Base-by-base conservation (phyloP, 1,140 invertebrate species). In the Dermatophagoides farinae region DNA sequence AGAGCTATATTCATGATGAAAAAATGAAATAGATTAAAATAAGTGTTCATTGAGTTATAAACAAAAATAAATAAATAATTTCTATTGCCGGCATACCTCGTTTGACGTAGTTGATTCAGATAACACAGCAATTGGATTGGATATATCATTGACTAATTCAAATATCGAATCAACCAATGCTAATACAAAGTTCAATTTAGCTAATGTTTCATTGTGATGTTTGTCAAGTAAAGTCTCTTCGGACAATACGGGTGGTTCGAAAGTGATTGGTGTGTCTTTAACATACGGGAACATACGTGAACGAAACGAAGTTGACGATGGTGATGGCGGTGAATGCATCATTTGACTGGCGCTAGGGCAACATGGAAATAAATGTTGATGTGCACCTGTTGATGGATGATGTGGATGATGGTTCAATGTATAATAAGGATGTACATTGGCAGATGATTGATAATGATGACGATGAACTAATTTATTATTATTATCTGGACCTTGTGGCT, bases 201-300 rank as follows among this genome's bases (percentile, higher is more conserved):
- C 86, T 64, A 96, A 73, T 6, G 86, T 88, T 70, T 93, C 88
- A 72, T 90, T 91, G 72, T 96, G 91, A 69, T 90, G 87, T 61
- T 83, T 80, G 78, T 92, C 88, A 64, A 96, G 78, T 20, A 97
- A 76, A 22, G 91, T 96, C 74, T 97, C 92, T 72, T 95, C 88
- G 41, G 88, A 86, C 58, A 97, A 73, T 71, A 95, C 90, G 8
- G 89, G 89, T 31, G 84, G 80, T 25, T 87, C 79, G 74, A 92
- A 93, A 62, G 81, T 81, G 62, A 85, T 78, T 60, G 81, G 44
- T 77, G 73, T 61, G 16, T 39, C 18, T 18, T 39, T 39, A 23
- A 39, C 31, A 38, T 69, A 71, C 0, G 72, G 71, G 1, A 77
- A 77, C 39, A 71, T 70, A 16, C 59, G 49, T 22, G 54, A 43